Evolutionary conservation across 92 coral and sea anemone genomes (phyloP).

Genomic region (Zoanthus sociatus): DNA sequence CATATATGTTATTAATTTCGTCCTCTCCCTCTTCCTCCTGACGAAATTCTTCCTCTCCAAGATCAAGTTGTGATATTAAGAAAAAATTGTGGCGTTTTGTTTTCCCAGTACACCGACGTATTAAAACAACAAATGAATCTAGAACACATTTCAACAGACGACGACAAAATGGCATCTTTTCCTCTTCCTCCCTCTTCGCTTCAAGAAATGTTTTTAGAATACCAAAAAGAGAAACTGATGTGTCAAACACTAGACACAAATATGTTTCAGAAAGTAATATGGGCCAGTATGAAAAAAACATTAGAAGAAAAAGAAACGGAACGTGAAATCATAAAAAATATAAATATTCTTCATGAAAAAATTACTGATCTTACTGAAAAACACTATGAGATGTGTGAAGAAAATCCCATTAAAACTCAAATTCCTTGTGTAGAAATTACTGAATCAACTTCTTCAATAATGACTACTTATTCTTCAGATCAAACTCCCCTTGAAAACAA

Average conservation of each 20-base stretch:
- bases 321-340: too few species aligned
- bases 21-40: neutral
- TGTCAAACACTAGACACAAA: neutral
- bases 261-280: too few species aligned
- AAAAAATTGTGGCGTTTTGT: neutral
- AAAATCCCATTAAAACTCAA: too few species aligned
- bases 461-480: neutral
- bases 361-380: neutral
- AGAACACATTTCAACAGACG: too few species aligned
- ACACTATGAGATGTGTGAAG: neutral
- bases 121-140: too few species aligned
- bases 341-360: too few species aligned
- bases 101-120: neutral
- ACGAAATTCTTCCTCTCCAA: neutral
- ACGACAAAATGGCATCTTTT: neutral
- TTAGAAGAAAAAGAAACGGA: neutral
- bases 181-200: neutral
- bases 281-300: neutral
- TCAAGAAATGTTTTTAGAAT: neutral
- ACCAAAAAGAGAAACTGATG: neutral
- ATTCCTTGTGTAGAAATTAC: too few species aligned
- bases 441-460: neutral
- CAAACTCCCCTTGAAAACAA: neutral
- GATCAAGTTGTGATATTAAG: too few species aligned
- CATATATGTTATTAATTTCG: neutral